Base-by-base conservation (phyloP, 2,797 vertebrate species). In the Kryptopterus vitreolus region DNA sequence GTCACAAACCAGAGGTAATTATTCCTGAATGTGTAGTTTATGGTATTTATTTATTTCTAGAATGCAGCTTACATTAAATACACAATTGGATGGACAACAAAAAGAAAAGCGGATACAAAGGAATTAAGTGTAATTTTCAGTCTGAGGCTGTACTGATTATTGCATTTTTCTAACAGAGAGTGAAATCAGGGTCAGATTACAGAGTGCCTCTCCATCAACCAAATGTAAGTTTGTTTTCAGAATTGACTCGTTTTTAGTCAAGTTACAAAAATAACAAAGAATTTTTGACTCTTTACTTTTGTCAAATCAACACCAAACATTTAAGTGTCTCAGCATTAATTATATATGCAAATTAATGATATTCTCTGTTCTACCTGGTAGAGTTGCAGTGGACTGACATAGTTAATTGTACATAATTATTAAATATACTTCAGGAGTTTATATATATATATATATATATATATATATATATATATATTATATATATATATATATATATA, bases 171-270 rank as follows among this genome's bases (percentile, higher is more conserved):
- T 81, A 83, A 73, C 91, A 99, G 98, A 99, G 89, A 97, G 96
- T 20, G 96, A 98, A 92, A 99, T 99, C 90, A 93, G 97, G 91
- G 96, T 95, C 83, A 94, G 98, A 74, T 91, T 99, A 69, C 98
- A 99, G 87, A 99, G 98, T 0, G 96, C 98, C 0, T 99, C 98
- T 82, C 98, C 98, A 43, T 95, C 96, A 1, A 93, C 94, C 90
- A 95, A 96, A 93, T 99, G 98, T 99, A 95, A 96, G 97, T 81
- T 68, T 84, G 77, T 46, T 69, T 82, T 52, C 59, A 87, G 81
- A 78, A 59, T 29, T 3, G 33, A 18, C 22, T 16, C 7, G 20
- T 29, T 24, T 43, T 3, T 1, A 20, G 31, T 53, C 43, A 69
- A 18, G 16, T 10, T 72, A 22, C 22, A 20, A 38, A 13, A 50